Evolutionary conservation across 2,888 invertebrate species (phyloP).

Genomic region (Cosmia trapezina): DNA sequence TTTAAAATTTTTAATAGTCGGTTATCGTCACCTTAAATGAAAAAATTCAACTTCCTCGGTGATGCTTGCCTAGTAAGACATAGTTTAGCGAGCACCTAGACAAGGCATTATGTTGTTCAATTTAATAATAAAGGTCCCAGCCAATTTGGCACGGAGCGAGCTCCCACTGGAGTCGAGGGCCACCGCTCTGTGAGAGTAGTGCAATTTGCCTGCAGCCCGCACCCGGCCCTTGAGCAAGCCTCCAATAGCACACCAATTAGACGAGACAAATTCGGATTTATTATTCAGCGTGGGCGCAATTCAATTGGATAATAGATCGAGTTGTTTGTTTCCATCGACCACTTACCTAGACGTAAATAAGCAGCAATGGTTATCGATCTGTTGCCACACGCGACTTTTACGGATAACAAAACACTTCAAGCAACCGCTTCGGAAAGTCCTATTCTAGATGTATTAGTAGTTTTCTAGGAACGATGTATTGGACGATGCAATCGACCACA

Average conservation of each 20-base stretch:
- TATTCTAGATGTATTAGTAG: slow-evolving; percentile 32
- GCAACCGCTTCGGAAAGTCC: slow-evolving; percentile 35
- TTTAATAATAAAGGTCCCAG: slow-evolving; percentile 81
- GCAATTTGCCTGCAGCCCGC: slow-evolving; percentile 83
- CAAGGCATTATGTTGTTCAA: slow-evolving; percentile 78
- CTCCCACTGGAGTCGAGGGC: slow-evolving; percentile 71
- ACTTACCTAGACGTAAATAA: slow-evolving; percentile 66
- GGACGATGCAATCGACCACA: slow-evolving; percentile 54
- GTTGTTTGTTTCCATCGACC: slow-evolving; percentile 69
- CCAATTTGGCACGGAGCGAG: slow-evolving; percentile 80
- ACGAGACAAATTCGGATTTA: slow-evolving; percentile 84
- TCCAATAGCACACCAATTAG: slow-evolving; percentile 85
- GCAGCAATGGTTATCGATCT: slow-evolving; percentile 67
- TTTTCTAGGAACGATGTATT: slow-evolving; percentile 47
- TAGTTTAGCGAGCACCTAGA: slow-evolving; percentile 67
- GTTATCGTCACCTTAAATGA: slow-evolving; percentile 45
- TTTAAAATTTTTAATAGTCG: too few relatives aligned
- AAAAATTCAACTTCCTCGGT: slow-evolving; percentile 66
- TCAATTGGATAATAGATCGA: slow-evolving; percentile 78
- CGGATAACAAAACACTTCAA: slow-evolving; percentile 33
- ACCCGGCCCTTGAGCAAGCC: slow-evolving; percentile 70
- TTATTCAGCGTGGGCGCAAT: slow-evolving; percentile 79
- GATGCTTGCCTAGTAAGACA: slow-evolving; percentile 52
- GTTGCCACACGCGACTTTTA: slow-evolving; percentile 55
- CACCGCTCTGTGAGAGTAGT: slow-evolving; percentile 77